Evolutionary conservation across 2,113 vertebrate genomes (phyloP).

Genomic region (Notechis scutatus): DNA sequence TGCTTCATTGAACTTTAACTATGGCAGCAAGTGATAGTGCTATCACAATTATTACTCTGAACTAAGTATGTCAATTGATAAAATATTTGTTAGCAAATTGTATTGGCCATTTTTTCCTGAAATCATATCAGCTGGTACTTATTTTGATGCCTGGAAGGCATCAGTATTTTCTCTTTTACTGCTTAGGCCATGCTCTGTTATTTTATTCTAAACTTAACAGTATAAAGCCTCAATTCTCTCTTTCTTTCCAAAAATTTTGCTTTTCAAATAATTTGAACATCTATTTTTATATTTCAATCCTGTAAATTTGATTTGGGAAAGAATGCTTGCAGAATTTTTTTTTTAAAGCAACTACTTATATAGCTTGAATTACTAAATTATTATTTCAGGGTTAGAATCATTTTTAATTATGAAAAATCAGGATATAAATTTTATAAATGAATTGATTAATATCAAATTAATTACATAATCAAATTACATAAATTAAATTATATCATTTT

Average conservation of each 20-base stretch:
- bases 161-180: neutral
- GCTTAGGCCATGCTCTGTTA: neutral
- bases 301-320: neutral
- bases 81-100: neutral
- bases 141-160: neutral
- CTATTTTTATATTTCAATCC: neutral
- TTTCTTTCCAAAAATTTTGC: neutral
- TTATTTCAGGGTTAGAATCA: neutral
- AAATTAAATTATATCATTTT: conserved; percentile 24
- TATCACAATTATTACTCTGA: neutral
- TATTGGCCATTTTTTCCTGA: neutral
- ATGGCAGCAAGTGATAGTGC: neutral
- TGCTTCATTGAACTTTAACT: neutral
- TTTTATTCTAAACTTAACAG: neutral
- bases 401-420: neutral
- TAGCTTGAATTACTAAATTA: neutral
- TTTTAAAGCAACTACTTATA: neutral
- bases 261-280: neutral
- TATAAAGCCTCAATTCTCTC: neutral
- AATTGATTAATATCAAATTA: neutral
- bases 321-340: neutral
- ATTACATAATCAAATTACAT: neutral
- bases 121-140: neutral
- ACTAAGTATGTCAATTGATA: neutral
- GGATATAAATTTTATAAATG: neutral